Base-by-base conservation (phyloP, 2,888 invertebrate genomes). In the Dasypogon diadema region DNA sequence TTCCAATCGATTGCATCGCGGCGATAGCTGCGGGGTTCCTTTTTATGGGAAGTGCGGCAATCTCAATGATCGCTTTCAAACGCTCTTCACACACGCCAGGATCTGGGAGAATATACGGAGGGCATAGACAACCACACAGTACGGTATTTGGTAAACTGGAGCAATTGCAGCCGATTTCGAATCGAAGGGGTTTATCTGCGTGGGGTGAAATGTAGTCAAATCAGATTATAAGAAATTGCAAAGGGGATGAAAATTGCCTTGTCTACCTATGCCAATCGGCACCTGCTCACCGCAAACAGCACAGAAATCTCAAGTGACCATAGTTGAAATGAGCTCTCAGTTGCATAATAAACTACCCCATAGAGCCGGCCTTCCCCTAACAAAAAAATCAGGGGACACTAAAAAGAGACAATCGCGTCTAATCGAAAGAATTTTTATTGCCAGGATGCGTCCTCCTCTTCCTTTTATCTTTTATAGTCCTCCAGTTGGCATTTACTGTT, bases 271-370 rank as follows among this genome's bases (percentile, higher is more conserved):
- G n/a, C 34, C n/a, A n/a, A n/a, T n/a, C n/a, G n/a, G n/a, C n/a
- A n/a, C n/a, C n/a, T n/a, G n/a, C n/a, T n/a, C n/a, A n/a, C n/a
- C n/a, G n/a, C n/a, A n/a, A n/a, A n/a, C n/a, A n/a, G n/a, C 10
- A 37, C 10, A 37, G 37, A 60, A 37, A 60, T 1, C n/a, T 42
- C n/a, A 42, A 12, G 51, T 16, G n/a, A 51, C 21, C 51, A 51
- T 18, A 21, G n/a, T 51, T 18, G n/a, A 21, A 0, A 5, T 51
- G 5, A 21, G 37, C 46, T 46, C 22, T 65, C 65, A 46, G 65
- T 65, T 65, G 65, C 65, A 65, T 65, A 65, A 65, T 65, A 65
- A 65, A 65, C 46, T n/a, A n/a, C n/a, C n/a, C n/a, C n/a, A n/a
- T 46, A 12, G 37, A 3, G 14, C 30, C 30, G 21, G 10, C 24